Percentiles rank a stretch among this genome's conserved stretches.
These are phyloP conservation scores for Subacronicta megacephala DNA, from an alignment of 2,888 invertebrate species.

Conservation along the genomic window DNA sequence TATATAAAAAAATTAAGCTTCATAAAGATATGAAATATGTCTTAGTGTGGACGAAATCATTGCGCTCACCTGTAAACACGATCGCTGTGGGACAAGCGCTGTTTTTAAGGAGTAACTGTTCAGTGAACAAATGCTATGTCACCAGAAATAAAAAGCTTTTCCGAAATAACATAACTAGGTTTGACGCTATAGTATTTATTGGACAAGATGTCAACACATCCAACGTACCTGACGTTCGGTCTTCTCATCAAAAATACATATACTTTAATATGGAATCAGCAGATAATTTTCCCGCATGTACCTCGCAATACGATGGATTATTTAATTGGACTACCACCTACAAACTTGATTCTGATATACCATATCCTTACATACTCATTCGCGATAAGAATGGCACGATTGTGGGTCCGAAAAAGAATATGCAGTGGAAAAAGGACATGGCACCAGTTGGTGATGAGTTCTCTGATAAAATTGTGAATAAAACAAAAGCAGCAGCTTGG, in stretches of 20 bases:
- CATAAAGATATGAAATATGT: conserved; percentile 75
- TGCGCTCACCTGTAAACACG: conserved; percentile 68
- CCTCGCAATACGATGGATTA: conserved; percentile 69
- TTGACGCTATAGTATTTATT: conserved; percentile 79
- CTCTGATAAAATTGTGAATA: conserved; percentile 63
- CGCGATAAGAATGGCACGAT: conserved; percentile 65
- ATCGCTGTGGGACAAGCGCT: conserved; percentile 71
- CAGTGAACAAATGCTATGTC: conserved; percentile 77
- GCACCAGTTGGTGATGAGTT: conserved; percentile 58
- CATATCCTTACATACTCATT: conserved; percentile 73
- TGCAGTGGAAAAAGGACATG: conserved; percentile 58
- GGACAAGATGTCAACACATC: conserved; percentile 66
- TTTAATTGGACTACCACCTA: conserved; percentile 86
- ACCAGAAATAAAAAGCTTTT: conserved; percentile 62
- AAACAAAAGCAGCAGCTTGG: conserved; percentile 82
- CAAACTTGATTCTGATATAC: conserved; percentile 80
- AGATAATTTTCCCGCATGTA: conserved; percentile 77
- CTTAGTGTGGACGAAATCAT: conserved; percentile 75
- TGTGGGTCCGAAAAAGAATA: conserved; percentile 71
- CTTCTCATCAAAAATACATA: conserved; percentile 77
- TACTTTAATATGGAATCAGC: conserved; percentile 81
- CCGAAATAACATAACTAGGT: conserved; percentile 66
- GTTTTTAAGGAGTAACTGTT: conserved; percentile 78
- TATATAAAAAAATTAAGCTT: conserved; percentile 72
- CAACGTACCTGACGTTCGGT: conserved; percentile 68